These are phyloP conservation scores for Lacerta bilineata DNA, from an alignment of 2,797 vertebrate species.

Conservation along the genomic window DNA sequence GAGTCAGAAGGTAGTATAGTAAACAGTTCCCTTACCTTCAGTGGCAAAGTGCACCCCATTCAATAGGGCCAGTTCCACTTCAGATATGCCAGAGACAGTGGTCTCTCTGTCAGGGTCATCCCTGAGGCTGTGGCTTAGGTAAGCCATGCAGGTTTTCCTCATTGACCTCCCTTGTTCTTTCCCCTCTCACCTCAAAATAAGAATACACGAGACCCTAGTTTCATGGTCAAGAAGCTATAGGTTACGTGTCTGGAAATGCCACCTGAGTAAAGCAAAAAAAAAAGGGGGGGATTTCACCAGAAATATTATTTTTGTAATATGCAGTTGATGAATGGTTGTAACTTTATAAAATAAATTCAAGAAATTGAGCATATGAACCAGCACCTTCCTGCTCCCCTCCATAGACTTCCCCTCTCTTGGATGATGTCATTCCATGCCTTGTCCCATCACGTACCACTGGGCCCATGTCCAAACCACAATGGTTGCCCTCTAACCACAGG, in stretches of 20 bases:
- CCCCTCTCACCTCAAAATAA: slow-evolving; percentile 1
- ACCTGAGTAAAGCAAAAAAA: slow-evolving; percentile 1
- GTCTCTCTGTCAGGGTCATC: neutral
- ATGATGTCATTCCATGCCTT: neutral
- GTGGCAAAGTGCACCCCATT: neutral
- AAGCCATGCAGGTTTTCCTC: slow-evolving; percentile 18
- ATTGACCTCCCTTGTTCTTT: neutral
- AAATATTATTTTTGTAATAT: slow-evolving; percentile 85
- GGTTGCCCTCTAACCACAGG: neutral
- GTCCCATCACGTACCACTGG: neutral
- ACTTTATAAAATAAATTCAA: slow-evolving; percentile 83
- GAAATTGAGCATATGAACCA: slow-evolving; percentile 62
- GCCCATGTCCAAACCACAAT: neutral
- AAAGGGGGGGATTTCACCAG: slow-evolving; percentile 59
- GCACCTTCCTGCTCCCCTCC: neutral
- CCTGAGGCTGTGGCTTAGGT: neutral
- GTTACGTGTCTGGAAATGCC: slow-evolving; percentile 7
- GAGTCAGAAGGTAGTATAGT: too few relatives aligned
- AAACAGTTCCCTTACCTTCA: slow-evolving; percentile 17
- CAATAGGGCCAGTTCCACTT: neutral
- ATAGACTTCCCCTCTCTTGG: slow-evolving; percentile 11
- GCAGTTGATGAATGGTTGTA: slow-evolving; percentile 74
- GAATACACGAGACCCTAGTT: neutral
- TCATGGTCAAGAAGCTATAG: slow-evolving; percentile 3
- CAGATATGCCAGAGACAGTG: neutral